A percentile compares a stretch with the other conserved stretches of the same genome.
Conservation (phyloP, 2,797 vertebrate species). For the Fringilla coelebs region DNA sequence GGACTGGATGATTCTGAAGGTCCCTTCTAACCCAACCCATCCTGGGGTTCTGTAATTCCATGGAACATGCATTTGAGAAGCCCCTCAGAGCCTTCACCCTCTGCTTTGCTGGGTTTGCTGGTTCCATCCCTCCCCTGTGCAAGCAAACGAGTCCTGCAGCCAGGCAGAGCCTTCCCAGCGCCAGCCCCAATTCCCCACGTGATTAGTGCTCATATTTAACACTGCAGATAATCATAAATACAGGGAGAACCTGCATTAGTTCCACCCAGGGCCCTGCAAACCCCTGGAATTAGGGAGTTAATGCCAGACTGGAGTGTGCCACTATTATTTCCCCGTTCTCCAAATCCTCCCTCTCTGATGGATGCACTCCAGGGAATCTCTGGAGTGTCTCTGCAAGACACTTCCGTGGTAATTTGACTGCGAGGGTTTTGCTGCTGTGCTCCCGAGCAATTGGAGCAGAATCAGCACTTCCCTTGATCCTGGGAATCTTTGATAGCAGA, state of each 20-base stretch:
- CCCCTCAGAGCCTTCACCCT: rapidly evolving
- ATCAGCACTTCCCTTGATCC: neutral
- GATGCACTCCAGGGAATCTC: conserved; percentile 4
- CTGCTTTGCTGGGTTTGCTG: neutral
- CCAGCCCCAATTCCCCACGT: neutral
- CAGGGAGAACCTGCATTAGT: neutral
- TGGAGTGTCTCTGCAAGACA: neutral
- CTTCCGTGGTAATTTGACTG: neutral
- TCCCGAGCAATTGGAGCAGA: neutral
- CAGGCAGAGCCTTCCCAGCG: neutral
- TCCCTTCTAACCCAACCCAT: neutral
- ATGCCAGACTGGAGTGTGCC: neutral
- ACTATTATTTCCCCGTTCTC: conserved; percentile 1
- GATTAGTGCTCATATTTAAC: neutral
- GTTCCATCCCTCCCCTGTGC: neutral
- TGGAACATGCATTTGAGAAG: neutral
- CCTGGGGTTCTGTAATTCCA: neutral
- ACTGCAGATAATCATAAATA: neutral
- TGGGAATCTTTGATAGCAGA: neutral
- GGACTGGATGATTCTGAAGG: neutral
- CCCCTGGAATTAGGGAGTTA: neutral
- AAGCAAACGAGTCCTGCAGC: neutral
- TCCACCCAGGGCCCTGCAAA: neutral
- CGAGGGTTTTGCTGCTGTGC: neutral
- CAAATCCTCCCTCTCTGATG: neutral